A percentile compares a stretch with the other conserved stretches of the same genome.
These are phyloP conservation scores for Sesamia inferens DNA, from an alignment of 2,888 invertebrate species.

Conservation along the genomic window DNA sequence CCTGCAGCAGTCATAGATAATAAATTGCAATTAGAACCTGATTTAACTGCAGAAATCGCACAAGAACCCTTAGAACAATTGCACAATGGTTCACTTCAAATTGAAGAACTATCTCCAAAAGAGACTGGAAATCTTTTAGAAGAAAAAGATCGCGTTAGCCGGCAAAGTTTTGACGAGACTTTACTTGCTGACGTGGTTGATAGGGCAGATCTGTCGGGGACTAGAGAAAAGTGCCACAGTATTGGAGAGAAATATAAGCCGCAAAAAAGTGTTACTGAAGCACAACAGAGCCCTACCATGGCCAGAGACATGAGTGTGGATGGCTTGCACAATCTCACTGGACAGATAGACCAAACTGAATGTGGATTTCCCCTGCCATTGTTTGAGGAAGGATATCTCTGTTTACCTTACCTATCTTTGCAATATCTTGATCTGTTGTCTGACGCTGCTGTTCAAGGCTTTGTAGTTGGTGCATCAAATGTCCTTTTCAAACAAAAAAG, in stretches of 20 bases:
- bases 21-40: conserved; percentile 69
- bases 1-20: conserved; percentile 68
- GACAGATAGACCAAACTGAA: conserved; percentile 92
- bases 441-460: conserved; percentile 96
- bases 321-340: conserved; percentile 91
- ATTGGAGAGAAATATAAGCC: conserved; percentile 87
- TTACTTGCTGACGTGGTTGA: conserved; percentile 80
- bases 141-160: conserved; percentile 84
- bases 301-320: conserved; percentile 92
- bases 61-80: conserved; percentile 69
- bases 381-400: conserved; percentile 97
- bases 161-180: conserved; percentile 86
- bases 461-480: conserved; percentile 99
- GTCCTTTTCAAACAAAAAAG: conserved; percentile 99
- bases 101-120: conserved; percentile 83
- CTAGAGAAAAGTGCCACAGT: conserved; percentile 87
- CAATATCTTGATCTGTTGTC: conserved; percentile 98
- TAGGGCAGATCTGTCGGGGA: conserved; percentile 77
- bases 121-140: conserved; percentile 84
- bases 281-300: conserved; percentile 89
- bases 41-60: conserved; percentile 67
- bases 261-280: conserved; percentile 80
- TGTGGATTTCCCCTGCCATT: conserved; percentile 97
- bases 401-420: conserved; percentile 98
- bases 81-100: conserved; percentile 75